Base-by-base conservation (phyloP, 2,113 vertebrate species). In the Tragulus kanchil region DNA sequence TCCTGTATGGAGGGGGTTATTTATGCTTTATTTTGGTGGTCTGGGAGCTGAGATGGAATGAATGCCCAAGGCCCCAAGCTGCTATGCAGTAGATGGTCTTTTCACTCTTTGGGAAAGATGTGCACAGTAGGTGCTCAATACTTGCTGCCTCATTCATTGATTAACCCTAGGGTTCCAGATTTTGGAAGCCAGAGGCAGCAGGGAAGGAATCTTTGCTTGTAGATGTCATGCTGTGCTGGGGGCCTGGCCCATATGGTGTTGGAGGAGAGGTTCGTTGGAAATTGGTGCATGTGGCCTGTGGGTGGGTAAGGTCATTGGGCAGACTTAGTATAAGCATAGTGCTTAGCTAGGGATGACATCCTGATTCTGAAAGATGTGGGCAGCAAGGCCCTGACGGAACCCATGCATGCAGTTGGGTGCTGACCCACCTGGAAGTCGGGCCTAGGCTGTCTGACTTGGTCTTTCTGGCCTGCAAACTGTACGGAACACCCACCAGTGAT, bases 21-120 rank as follows among this genome's bases (percentile, higher is more conserved):
- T 56, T 56, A 52, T 96, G 67, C 28, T 36, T 36, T 45, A 45
- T 95, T 89, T 83, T 50, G 64, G 71, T 79, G 79, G 42, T 26
- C 13, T 58, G 61, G 89, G 89, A 90, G 75, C 50, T 48, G 48
- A 85, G 88, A 15, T 8, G 4, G 89, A 88, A 50, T 75, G 62
- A 90, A 42, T 62, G 62, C 50, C 58, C 8, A 36, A 67, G 59
- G 54, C 36, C 62, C 25, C 62, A 62, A 45, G 67, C 45, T 84
- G 90, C 69, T 45, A 17, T 15, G 6, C 73, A 86, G 58, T 9
- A 0, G 56, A 25, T 31, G 82, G 54, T 78, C 54, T 67, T 75
- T 92, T 67, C 15, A 17, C 36, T 85, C 26, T 52, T 16, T 4
- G 88, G 62, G 56, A 28, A 75, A 14, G 71, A 50, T 54, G 28